Percentiles rank a stretch among this genome's conserved stretches.
These are phyloP conservation scores for Leptinotarsa undecemlineata DNA, from an alignment of 1,140 invertebrate genomes.

Conservation along the genomic window DNA sequence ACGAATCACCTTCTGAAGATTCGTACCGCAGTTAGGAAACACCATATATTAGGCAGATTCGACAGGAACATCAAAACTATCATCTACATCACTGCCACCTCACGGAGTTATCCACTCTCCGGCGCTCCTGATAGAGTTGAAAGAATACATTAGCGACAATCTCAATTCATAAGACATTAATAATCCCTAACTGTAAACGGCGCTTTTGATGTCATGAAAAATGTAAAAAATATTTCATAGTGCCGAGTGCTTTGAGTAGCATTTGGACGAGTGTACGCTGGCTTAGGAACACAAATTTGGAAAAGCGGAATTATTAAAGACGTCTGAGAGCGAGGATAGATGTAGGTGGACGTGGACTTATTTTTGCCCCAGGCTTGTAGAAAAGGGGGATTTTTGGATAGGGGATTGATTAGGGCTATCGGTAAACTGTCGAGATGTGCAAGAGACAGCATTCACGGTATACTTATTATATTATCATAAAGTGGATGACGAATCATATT, in stretches of 20 bases:
- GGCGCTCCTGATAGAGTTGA: not conserved
- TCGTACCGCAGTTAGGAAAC: no score
- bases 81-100: not conserved
- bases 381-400: no score
- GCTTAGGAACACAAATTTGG: not conserved
- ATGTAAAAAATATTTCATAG: not conserved
- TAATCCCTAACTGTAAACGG: slow-evolving; percentile 2
- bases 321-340: no score
- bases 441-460: no score
- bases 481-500: no score
- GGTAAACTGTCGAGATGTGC: no score
- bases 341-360: no score
- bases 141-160: not conserved
- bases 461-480: no score
- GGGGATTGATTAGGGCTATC: no score
- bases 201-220: not conserved
- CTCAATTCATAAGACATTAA: not conserved
- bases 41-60: no score
- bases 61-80: not conserved
- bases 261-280: not conserved
- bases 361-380: no score
- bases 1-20: no score
- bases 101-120: not conserved
- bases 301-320: not conserved
- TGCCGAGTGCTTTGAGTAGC: not conserved